These are phyloP conservation scores for Rhopalosiphum nymphaeae DNA, from an alignment of 2,888 invertebrate genomes.

Conservation along the genomic window DNA sequence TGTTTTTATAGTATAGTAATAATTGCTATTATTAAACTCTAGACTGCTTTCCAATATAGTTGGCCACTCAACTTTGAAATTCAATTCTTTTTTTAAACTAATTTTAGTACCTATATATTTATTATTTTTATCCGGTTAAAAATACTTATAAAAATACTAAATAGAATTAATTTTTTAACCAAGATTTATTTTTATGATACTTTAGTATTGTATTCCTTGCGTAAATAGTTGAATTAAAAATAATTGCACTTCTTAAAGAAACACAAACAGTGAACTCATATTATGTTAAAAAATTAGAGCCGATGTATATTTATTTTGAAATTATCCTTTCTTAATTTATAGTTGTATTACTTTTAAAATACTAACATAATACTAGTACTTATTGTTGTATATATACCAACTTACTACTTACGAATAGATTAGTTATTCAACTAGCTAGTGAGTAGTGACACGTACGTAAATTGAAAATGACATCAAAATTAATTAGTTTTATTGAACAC, in stretches of 20 bases:
- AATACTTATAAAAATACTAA: neutral
- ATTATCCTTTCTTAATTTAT: neutral
- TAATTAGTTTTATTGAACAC: conserved; percentile 16
- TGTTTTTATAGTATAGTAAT: neutral
- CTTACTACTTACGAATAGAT: neutral
- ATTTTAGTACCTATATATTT: neutral
- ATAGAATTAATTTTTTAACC: no score
- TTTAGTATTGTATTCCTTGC: neutral
- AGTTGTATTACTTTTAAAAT: neutral
- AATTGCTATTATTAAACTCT: neutral
- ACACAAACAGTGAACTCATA: neutral
- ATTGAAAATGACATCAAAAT: conserved; percentile 5
- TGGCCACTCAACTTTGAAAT: neutral
- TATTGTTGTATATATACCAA: neutral
- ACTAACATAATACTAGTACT: neutral
- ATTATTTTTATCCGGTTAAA: neutral
- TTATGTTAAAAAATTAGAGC: neutral
- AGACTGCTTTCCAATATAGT: neutral
- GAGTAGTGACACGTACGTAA: neutral
- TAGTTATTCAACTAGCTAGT: neutral
- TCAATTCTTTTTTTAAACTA: neutral
- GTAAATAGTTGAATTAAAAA: neutral
- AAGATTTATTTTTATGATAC: neutral
- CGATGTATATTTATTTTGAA: neutral
- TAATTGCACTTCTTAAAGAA: neutral